Evolutionary conservation across 2,113 vertebrate species (phyloP).

Genomic region (Ahaetulla prasina): DNA sequence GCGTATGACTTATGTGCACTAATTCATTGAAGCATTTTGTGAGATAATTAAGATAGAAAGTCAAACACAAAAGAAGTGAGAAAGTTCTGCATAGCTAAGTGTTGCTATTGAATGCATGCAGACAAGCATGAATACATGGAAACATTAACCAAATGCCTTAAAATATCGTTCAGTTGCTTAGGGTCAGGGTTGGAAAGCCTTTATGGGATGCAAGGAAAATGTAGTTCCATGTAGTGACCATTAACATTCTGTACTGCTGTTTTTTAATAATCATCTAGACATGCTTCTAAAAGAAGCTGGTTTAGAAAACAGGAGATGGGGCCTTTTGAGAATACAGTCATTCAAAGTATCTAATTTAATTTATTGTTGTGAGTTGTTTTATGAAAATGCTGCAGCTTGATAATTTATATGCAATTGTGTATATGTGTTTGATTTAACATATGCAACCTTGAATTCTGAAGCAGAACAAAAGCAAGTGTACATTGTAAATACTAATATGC

Average conservation of each 20-base stretch:
- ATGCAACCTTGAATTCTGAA: not conserved
- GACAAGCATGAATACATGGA: not conserved
- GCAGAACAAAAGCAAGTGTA: not conserved
- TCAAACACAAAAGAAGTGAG: not conserved
- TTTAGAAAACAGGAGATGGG: not conserved
- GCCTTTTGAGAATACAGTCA: constrained; percentile 10
- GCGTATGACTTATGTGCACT: not conserved
- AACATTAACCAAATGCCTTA: not conserved
- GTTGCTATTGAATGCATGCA: not conserved
- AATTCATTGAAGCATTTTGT: constrained; percentile 12
- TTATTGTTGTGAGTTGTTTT: constrained; percentile 5
- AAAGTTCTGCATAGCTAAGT: not conserved
- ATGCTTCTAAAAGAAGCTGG: not conserved
- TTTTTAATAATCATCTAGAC: not conserved
- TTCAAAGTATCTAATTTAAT: not conserved
- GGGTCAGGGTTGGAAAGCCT: not conserved
- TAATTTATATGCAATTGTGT: not conserved
- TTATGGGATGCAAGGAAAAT: not conserved
- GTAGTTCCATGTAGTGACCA: not conserved
- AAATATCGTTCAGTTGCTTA: not conserved
- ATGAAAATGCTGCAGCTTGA: not conserved
- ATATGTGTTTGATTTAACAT: not conserved
- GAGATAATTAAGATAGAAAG: constrained; percentile 5
- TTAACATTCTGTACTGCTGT: not conserved
- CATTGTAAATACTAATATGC: not conserved